Evolutionary conservation across 2,888 invertebrate genomes (phyloP).

Genomic region (Drosophila fulvimacula): DNA sequence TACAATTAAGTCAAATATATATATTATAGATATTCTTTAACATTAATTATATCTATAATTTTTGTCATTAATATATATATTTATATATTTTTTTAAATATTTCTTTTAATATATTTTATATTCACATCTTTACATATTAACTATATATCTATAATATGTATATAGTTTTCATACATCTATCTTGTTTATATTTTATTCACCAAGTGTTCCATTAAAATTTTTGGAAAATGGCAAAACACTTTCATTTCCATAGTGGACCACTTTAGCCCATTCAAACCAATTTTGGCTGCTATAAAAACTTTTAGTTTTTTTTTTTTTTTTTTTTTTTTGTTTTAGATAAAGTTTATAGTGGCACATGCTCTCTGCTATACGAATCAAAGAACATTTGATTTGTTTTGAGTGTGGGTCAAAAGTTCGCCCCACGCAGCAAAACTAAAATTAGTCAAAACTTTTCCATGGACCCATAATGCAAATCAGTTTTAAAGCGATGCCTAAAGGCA

Average conservation of each 20-base stretch:
- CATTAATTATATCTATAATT: too few relatives aligned
- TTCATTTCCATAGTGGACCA: conserved; percentile 9
- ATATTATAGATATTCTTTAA: too few relatives aligned
- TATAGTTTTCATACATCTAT: background rate
- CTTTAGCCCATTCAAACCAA: conserved; percentile 6
- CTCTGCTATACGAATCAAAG: background rate
- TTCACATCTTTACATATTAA: background rate
- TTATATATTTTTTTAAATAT: too few relatives aligned
- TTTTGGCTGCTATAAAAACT: conserved; percentile 22
- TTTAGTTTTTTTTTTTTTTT: background rate
- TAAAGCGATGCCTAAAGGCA: conserved; percentile 17
- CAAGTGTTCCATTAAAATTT: conserved; percentile 30
- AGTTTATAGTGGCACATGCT: conserved; percentile 1
- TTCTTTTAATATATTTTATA: background rate
- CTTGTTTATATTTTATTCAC: background rate
- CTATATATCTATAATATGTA: background rate
- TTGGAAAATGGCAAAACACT: conserved; percentile 30
- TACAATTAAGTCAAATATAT: background rate
- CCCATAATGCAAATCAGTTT: conserved; percentile 63
- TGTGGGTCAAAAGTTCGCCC: conserved; percentile 73
- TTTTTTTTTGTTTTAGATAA: background rate
- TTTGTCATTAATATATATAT: too few relatives aligned
- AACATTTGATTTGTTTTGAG: conserved; percentile 32
- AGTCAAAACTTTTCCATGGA: conserved; percentile 58
- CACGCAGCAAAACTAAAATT: conserved; percentile 60